phyloP scores from a whole-genome alignment of 2,888 invertebrate species.

The Protodeltote pygarga region DNA sequence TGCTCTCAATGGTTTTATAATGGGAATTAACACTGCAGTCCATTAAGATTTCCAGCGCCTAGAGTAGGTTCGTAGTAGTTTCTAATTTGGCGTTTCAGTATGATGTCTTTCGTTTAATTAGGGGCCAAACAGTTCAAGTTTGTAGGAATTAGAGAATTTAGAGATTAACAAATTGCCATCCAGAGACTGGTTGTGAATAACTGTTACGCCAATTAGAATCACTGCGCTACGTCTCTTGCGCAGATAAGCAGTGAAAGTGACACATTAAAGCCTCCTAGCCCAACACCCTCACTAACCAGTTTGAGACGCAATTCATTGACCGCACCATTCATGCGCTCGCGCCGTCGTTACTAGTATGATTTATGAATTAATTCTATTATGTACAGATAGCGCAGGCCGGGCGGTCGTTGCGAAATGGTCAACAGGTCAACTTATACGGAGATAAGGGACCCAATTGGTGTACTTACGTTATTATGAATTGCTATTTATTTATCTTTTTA shows the following conservation, averaged over 20 bases:
- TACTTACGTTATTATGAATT: constrained; percentile 1
- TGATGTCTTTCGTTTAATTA: too few relatives aligned
- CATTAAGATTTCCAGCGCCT: too few relatives aligned
- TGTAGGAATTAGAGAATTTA: too few relatives aligned
- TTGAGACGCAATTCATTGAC: constrained; percentile 45
- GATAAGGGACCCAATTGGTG: constrained; percentile 25
- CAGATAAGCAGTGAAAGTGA: constrained; percentile 32
- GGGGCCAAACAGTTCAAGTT: too few relatives aligned
- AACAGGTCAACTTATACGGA: constrained; percentile 38
- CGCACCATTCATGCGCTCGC: constrained; percentile 47
- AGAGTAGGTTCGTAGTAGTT: too few relatives aligned
- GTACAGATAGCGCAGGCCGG: constrained; percentile 16
- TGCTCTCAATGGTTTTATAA: too few relatives aligned
- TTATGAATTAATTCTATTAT: constrained; percentile 59
- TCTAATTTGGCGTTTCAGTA: too few relatives aligned
- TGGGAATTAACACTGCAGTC: too few relatives aligned
- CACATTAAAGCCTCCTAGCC: constrained; percentile 23
- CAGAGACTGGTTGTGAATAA: too few relatives aligned
- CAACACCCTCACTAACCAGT: constrained; percentile 29
- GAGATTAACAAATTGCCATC: too few relatives aligned
- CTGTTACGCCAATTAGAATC: too few relatives aligned
- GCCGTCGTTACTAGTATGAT: constrained; percentile 51
- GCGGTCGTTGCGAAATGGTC: constrained; percentile 43
- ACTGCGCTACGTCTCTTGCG: too few relatives aligned
- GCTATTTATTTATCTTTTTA: constrained; percentile 5